Percentiles rank a stretch among this genome's conserved stretches.
These are phyloP conservation scores for Hepsetus odoe DNA, from an alignment of 2,113 vertebrate genomes.

Conservation along the genomic window DNA sequence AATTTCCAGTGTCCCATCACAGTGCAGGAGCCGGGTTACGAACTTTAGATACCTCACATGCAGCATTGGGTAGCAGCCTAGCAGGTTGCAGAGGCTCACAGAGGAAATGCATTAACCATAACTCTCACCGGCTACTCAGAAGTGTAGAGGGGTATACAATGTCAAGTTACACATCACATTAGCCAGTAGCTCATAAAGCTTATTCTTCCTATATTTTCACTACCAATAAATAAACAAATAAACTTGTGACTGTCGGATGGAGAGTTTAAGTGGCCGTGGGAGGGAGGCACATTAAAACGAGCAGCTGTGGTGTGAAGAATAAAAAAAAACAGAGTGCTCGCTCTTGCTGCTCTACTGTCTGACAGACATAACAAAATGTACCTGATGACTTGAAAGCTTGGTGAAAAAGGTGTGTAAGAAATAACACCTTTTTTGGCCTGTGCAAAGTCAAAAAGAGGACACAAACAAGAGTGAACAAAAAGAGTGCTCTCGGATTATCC, in stretches of 20 bases:
- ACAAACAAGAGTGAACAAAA: too few relatives aligned
- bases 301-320: conserved; percentile 15
- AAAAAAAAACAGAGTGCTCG: not conserved
- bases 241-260: not conserved
- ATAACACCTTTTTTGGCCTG: too few relatives aligned
- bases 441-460: too few relatives aligned
- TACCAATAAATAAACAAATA: not conserved
- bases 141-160: not conserved
- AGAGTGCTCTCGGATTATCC: too few relatives aligned
- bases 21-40: too few relatives aligned
- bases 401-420: not conserved
- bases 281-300: not conserved
- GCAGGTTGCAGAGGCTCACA: too few relatives aligned
- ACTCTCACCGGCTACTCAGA: not conserved
- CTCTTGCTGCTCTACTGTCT: not conserved
- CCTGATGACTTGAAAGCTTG: not conserved
- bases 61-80: too few relatives aligned
- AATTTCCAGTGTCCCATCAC: too few relatives aligned
- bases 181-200: not conserved
- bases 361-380: not conserved
- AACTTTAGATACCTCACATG: too few relatives aligned
- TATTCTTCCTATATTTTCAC: not conserved
- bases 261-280: not conserved
- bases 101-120: too few relatives aligned
- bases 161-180: not conserved